These are phyloP conservation scores for Antheraea mylitta DNA, from an alignment of 1,140 invertebrate genomes.

Conservation along the genomic window DNA sequence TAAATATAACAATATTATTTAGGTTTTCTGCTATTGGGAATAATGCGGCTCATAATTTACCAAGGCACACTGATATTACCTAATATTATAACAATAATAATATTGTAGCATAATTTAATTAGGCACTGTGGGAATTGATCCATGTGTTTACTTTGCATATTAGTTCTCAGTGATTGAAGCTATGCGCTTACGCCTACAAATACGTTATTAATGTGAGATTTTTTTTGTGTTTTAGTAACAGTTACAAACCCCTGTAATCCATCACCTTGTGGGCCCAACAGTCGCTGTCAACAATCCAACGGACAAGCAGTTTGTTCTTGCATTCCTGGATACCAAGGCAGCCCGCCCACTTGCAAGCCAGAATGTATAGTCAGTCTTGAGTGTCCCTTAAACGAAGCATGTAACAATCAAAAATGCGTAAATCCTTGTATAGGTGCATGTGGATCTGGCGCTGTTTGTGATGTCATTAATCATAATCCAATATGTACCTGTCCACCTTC, in stretches of 20 bases:
- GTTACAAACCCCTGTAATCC: conserved; percentile 81
- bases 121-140: neutral
- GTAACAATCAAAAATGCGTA: conserved; percentile 85
- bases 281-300: conserved; percentile 81
- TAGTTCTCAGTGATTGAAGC: too few species aligned
- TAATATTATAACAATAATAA: too few species aligned
- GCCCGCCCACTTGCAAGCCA: conserved; percentile 82
- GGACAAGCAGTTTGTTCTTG: conserved; percentile 82
- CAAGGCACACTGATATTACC: too few species aligned
- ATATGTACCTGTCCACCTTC: conserved; percentile 87
- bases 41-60: too few species aligned
- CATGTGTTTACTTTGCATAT: too few species aligned
- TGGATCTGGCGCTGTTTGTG: conserved; percentile 87
- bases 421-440: conserved; percentile 87
- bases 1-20: too few species aligned
- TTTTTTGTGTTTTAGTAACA: conserved; percentile 27
- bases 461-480: conserved; percentile 89
- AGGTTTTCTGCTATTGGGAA: too few species aligned
- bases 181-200: too few species aligned
- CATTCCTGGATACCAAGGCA: conserved; percentile 79
- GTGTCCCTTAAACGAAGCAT: conserved; percentile 82
- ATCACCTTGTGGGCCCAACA: conserved; percentile 83
- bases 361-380: conserved; percentile 84
- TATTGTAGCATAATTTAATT: too few species aligned
- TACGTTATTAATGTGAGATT: too few species aligned